Conservation (phyloP, 2,113 vertebrate species). For the Okapia johnstoni region DNA sequence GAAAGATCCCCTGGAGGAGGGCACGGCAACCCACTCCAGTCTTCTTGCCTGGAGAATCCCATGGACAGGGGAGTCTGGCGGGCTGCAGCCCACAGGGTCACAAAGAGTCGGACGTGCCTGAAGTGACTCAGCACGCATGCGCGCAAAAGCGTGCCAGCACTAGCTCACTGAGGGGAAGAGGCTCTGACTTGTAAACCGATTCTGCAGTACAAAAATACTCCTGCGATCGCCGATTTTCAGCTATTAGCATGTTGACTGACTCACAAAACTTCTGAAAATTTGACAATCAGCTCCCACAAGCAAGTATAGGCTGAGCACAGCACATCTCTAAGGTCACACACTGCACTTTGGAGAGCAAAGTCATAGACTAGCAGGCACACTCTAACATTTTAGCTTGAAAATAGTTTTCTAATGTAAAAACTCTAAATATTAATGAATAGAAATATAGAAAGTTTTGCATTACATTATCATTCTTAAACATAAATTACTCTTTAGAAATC, state of each 20-base stretch:
- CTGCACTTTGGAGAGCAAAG: neutral
- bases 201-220: conserved; percentile 6
- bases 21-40: neutral
- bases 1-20: neutral
- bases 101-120: neutral
- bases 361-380: neutral
- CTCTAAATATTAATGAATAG: neutral
- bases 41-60: neutral
- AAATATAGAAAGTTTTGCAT: neutral
- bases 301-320: neutral
- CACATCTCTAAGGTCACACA: neutral
- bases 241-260: neutral
- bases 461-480: neutral
- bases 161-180: neutral
- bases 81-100: neutral
- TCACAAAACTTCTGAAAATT: conserved; percentile 28
- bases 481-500: conserved; percentile 5
- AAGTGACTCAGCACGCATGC: neutral
- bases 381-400: neutral
- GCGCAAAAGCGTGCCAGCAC: neutral
- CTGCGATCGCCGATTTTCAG: neutral
- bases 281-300: neutral
- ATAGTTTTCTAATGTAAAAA: neutral
- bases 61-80: neutral
- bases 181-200: neutral